Conservation (phyloP, 37 sponge, comb jelly and placozoan species). For the Cliona cf. orientalis region DNA sequence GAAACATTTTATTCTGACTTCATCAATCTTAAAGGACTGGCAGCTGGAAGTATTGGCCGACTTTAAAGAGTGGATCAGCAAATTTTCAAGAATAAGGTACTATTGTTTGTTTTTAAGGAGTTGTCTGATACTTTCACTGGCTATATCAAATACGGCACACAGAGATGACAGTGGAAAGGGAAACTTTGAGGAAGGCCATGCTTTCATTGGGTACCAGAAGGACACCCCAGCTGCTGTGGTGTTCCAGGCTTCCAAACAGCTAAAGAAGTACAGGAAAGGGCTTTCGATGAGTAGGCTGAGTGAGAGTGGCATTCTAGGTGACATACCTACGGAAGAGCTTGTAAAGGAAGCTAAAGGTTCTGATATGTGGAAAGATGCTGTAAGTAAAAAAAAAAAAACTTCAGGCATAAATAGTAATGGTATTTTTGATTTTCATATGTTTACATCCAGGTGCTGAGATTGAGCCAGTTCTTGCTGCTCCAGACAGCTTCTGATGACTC, state of each 20-base stretch:
- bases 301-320: no score
- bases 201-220: conserved; percentile 79
- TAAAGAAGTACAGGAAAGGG: no score
- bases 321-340: not conserved
- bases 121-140: no score
- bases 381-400: no score
- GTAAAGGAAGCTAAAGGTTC: not conserved
- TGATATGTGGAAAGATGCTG: not conserved
- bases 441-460: conserved; percentile 37
- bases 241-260: conserved; percentile 66
- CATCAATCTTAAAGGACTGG: conserved; percentile 50
- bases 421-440: no score
- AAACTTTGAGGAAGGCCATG: conserved; percentile 60
- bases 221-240: conserved; percentile 84
- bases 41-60: conserved; percentile 32
- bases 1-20: conserved; percentile 85
- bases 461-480: conserved; percentile 57
- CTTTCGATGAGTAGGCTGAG: not conserved
- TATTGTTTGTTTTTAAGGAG: not conserved
- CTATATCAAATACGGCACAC: not conserved
- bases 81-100: conserved; percentile 29
- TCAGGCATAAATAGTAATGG: no score
- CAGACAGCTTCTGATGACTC: conserved; percentile 74
- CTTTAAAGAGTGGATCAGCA: conserved; percentile 64
- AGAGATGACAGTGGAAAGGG: not conserved